phyloP scores from a whole-genome alignment of 2,888 invertebrate genomes.

The Petrophora chlorosata region DNA sequence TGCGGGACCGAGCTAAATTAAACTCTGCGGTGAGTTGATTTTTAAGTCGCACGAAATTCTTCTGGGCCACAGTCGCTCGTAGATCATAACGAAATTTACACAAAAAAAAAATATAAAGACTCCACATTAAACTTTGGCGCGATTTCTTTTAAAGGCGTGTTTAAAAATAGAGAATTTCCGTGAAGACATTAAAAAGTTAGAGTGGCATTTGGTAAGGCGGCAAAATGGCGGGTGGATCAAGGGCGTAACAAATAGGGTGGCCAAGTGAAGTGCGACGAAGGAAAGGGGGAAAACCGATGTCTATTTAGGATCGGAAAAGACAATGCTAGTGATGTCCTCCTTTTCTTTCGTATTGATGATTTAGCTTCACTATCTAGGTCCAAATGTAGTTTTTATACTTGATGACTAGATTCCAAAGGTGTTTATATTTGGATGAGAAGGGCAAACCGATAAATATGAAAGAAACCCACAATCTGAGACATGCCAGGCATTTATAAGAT shows the following conservation, averaged over 20 bases:
- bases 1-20: too few species aligned
- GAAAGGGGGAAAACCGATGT: constrained; percentile 17
- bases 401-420: too few species aligned
- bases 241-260: constrained; percentile 35
- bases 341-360: background rate
- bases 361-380: background rate
- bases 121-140: background rate
- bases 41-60: too few species aligned
- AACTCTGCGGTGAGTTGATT: too few species aligned
- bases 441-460: too few species aligned
- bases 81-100: too few species aligned
- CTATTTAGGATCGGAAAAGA: constrained; percentile 3
- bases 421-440: too few species aligned
- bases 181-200: constrained; percentile 37
- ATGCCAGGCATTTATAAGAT: too few species aligned
- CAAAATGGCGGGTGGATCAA: constrained; percentile 37
- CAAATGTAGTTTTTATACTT: too few species aligned
- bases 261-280: constrained; percentile 33
- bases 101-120: background rate
- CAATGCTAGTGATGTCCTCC: constrained; percentile 1
- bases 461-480: too few species aligned
- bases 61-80: too few species aligned
- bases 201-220: constrained; percentile 36
- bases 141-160: constrained; percentile 6
- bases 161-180: constrained; percentile 20